These are phyloP conservation scores for Mactra quadrangularis DNA, from an alignment of 1,140 invertebrate species.

Conservation along the genomic window DNA sequence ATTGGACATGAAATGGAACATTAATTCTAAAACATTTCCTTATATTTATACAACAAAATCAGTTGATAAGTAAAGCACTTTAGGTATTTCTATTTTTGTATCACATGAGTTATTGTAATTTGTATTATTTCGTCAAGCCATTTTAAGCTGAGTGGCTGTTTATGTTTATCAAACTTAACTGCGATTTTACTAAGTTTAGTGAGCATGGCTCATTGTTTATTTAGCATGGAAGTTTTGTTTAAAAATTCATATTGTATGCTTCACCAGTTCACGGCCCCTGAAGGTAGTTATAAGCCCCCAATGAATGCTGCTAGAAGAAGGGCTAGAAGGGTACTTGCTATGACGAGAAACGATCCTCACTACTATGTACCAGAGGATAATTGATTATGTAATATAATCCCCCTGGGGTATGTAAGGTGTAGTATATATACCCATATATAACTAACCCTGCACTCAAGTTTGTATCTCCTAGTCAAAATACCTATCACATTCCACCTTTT, in stretches of 20 bases:
- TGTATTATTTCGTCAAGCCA: no score
- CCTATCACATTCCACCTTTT: no score
- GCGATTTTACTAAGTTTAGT: neutral
- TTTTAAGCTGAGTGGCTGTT: no score
- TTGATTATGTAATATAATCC: slow-evolving; percentile 4
- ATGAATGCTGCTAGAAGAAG: slow-evolving; percentile 38
- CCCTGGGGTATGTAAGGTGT: slow-evolving; percentile 37
- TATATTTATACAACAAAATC: no score
- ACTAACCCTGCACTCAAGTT: no score
- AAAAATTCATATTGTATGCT: slow-evolving; percentile 32
- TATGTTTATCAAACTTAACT: no score
- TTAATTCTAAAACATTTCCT: no score
- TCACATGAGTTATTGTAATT: no score
- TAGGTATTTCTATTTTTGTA: no score
- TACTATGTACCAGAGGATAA: slow-evolving; percentile 40
- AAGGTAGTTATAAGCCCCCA: slow-evolving; percentile 46
- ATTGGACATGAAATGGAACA: no score
- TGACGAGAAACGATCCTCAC: slow-evolving; percentile 53
- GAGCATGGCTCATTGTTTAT: slow-evolving; percentile 14
- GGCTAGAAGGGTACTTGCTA: slow-evolving; percentile 38
- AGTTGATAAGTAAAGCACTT: no score
- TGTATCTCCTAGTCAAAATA: no score
- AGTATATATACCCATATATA: neutral
- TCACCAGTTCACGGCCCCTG: neutral
- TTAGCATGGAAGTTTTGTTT: slow-evolving; percentile 13